phyloP scores from a whole-genome alignment of 2,888 invertebrate genomes.

The Cataglyphis livida region DNA sequence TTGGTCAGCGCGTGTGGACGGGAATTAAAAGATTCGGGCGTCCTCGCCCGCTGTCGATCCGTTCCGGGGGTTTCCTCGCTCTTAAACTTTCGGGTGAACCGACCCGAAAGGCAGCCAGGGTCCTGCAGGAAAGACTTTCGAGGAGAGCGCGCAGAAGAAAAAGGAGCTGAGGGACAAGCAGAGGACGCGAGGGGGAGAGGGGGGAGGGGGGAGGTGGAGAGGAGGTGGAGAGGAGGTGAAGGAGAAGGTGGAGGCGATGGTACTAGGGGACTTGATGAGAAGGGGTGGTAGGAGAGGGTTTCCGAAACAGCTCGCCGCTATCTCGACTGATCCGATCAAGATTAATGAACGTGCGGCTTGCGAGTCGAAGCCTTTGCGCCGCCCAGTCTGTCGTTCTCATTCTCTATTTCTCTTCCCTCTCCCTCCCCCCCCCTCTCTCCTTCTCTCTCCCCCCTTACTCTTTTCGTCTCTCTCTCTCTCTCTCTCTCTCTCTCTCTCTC shows the following conservation, averaged over 20 bases:
- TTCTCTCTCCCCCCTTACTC: slow-evolving; percentile 37
- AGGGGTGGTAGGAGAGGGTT: slow-evolving; percentile 82
- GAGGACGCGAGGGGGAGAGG: slow-evolving; percentile 59
- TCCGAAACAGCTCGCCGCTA: slow-evolving; percentile 85
- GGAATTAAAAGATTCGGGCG: slow-evolving; percentile 73
- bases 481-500: slow-evolving; percentile 49
- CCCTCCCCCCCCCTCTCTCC: slow-evolving; percentile 4
- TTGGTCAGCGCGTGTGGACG: slow-evolving; percentile 71
- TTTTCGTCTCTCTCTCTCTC: slow-evolving; percentile 55
- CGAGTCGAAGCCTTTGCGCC: slow-evolving; percentile 85
- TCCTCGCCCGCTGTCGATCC: slow-evolving; percentile 71
- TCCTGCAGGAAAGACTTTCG: slow-evolving; percentile 74
- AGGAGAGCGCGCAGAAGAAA: slow-evolving; percentile 73
- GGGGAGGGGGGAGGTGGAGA: slow-evolving; percentile 63
- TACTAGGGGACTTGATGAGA: slow-evolving; percentile 80
- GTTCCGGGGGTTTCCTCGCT: slow-evolving; percentile 69
- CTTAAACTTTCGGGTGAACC: slow-evolving; percentile 61
- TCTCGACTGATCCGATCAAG: slow-evolving; percentile 85
- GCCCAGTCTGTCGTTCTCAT: slow-evolving; percentile 72
- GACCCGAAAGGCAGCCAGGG: slow-evolving; percentile 53
- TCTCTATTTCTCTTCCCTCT: slow-evolving; percentile 59
- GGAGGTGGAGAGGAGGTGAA: slow-evolving; percentile 56
- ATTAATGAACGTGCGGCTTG: slow-evolving; percentile 88
- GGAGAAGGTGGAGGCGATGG: slow-evolving; percentile 73
- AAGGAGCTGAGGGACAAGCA: slow-evolving; percentile 68